These are phyloP conservation scores for Masticophis lateralis DNA, from an alignment of 2,797 vertebrate species.

Conservation along the genomic window DNA sequence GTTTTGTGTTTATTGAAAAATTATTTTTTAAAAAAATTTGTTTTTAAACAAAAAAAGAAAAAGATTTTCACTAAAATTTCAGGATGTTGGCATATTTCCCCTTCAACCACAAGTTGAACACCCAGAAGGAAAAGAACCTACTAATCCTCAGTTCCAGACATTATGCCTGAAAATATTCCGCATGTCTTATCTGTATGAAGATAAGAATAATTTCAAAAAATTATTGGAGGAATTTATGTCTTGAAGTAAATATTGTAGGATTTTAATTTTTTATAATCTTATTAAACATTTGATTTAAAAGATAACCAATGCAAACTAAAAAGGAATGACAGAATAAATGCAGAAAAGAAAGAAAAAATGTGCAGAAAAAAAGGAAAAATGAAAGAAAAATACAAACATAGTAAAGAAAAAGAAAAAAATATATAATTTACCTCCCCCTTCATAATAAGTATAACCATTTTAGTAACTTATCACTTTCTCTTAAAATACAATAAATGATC, in stretches of 20 bases:
- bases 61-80: not conserved
- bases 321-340: not conserved
- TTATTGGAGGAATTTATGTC: not conserved
- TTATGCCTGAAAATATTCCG: not conserved
- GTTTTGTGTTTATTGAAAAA: no score
- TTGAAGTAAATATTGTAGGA: not conserved
- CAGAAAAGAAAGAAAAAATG: not conserved
- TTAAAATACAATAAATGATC: no score
- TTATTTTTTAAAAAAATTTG: no score
- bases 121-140: not conserved
- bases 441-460: no score
- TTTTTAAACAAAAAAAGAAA: no score
- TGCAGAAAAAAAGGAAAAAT: not conserved
- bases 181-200: not conserved
- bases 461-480: no score
- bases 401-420: no score
- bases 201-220: not conserved
- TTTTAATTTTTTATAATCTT: not conserved
- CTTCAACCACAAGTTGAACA: not conserved
- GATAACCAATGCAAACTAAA: not conserved
- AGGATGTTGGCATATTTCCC: not conserved
- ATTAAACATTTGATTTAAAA: not conserved
- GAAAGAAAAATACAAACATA: not conserved
- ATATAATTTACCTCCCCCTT: no score
- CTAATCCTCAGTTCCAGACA: not conserved